A percentile compares a stretch with the other conserved stretches of the same genome.
These are phyloP conservation scores for Aegypius monachus DNA, from an alignment of 2,113 vertebrate species.

Conservation along the genomic window DNA sequence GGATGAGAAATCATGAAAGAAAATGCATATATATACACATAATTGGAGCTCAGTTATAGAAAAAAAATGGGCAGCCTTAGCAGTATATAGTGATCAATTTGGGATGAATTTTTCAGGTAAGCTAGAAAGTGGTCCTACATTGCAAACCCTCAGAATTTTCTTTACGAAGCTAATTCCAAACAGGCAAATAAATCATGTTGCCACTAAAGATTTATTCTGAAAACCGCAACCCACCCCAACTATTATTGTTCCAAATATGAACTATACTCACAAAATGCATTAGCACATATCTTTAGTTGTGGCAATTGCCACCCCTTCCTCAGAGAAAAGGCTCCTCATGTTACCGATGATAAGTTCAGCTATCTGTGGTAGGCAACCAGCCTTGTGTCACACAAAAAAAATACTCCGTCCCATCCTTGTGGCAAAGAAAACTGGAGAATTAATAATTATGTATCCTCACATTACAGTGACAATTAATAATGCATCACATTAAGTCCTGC, in stretches of 20 bases:
- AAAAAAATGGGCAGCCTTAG: neutral
- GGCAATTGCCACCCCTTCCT: neutral
- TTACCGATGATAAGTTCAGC: neutral
- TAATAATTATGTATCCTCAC: neutral
- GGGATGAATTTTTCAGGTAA: neutral
- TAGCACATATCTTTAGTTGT: neutral
- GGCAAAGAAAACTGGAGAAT: neutral
- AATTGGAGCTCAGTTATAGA: neutral
- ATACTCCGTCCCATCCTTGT: neutral
- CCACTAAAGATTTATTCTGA: neutral
- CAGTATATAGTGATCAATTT: neutral
- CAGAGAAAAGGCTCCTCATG: neutral
- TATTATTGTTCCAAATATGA: neutral
- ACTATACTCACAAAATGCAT: neutral
- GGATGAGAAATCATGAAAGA: neutral
- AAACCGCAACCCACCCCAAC: neutral
- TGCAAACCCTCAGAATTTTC: neutral
- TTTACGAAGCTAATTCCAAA: neutral
- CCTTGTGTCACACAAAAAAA: neutral
- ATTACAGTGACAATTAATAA: neutral
- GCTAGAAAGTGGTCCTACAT: neutral
- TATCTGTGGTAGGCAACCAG: neutral
- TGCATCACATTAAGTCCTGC: neutral
- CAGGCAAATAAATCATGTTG: neutral
- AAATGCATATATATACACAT: neutral